Evolutionary conservation across 1,140 invertebrate species (phyloP).

Genomic region (Ephestia elutella): DNA sequence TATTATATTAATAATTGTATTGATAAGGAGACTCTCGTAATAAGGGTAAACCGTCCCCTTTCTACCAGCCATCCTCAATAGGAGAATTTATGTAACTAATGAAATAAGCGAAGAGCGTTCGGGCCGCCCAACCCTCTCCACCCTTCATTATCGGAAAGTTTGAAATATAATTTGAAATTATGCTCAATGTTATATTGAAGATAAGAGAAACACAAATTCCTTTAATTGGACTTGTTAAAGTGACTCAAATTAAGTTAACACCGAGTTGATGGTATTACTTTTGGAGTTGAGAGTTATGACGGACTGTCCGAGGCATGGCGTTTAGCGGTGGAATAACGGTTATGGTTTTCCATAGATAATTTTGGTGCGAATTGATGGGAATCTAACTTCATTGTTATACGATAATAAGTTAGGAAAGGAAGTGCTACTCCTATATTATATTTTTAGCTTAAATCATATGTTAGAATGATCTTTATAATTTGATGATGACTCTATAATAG

Average conservation of each 20-base stretch:
- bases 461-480: not conserved
- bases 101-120: slow-evolving; percentile 69
- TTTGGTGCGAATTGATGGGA: slow-evolving; percentile 38
- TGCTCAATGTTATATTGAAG: slow-evolving; percentile 75
- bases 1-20: slow-evolving; percentile 75
- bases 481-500: not conserved
- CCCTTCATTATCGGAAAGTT: slow-evolving; percentile 74
- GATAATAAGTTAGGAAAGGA: slow-evolving; percentile 30
- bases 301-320: slow-evolving; percentile 59
- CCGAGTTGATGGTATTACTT: slow-evolving; percentile 73
- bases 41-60: slow-evolving; percentile 74
- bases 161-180: slow-evolving; percentile 74
- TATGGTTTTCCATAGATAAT: slow-evolving; percentile 36
- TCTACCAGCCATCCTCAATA: slow-evolving; percentile 73
- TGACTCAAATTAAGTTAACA: slow-evolving; percentile 74
- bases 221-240: slow-evolving; percentile 75
- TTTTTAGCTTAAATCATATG: slow-evolving; percentile 1
- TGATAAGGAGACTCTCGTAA: slow-evolving; percentile 74
- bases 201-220: slow-evolving; percentile 75
- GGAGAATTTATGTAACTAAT: slow-evolving; percentile 74
- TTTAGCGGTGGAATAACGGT: slow-evolving; percentile 55
- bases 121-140: slow-evolving; percentile 40
- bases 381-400: slow-evolving; percentile 41
- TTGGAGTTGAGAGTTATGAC: slow-evolving; percentile 68
- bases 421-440: slow-evolving; percentile 11